Base-by-base conservation (phyloP, 2,113 vertebrate genomes). In the Antennarius striatus region DNA sequence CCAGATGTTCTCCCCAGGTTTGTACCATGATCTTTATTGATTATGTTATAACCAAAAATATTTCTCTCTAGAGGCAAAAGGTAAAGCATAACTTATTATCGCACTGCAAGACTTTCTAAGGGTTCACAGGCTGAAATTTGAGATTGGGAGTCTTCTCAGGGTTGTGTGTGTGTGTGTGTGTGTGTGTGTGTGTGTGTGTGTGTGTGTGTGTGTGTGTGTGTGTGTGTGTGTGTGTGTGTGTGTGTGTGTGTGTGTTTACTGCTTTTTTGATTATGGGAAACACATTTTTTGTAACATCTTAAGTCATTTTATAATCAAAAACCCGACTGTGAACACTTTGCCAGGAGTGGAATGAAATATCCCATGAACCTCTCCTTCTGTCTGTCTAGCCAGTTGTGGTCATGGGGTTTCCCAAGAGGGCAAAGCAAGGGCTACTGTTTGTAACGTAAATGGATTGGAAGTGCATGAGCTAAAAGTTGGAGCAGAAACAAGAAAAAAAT, bases 381-480 rank as follows among this genome's bases (percentile, higher is more conserved):
- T 79, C 59, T 77, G 73, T 86, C 80, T 85, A 73, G 68, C 78
- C 76, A 36, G 73, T 78, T 68, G 80, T 69, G 76, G 82, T 81
- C 53, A 54, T 72, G 80, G 81, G 77, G 63, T 76, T 85, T 73
- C 77, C 82, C 68, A 46, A 50, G 53, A 9, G 54, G 74, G 68
- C 42, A 57, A 66, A 81, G 63, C 61, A 79, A 75, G 67, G 66
- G 63, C 63, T 66, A 56, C 17, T 77, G 83, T 89, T 91, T 80
- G 77, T 72, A 56, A 85, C 84, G 68, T 68, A 78, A 51, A 4
- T 8, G 58, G 45, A 54, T 60, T 64, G 62, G 45, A 77, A 70
- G 72, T 58, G 51, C 11, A 61, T 39, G 10, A 75, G n/a, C 22
- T 36, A 53, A 56, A 55, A 56, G 28, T 50, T 54, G 39, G 43